Conservation (phyloP, 2,888 invertebrate genomes). For the Carpatolechia fugitivella region DNA sequence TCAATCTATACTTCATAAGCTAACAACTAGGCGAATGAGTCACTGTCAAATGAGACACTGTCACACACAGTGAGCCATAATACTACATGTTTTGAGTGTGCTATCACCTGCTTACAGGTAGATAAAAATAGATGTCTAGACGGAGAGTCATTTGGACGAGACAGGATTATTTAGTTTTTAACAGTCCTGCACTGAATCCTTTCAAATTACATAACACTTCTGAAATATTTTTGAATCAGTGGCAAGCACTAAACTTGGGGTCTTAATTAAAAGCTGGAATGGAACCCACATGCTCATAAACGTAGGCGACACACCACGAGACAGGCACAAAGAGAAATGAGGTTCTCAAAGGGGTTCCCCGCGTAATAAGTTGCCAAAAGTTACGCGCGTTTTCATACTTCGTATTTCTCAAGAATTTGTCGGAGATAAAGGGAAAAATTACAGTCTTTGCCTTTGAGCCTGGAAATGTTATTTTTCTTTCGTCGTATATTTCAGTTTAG, state of each 20-base stretch:
- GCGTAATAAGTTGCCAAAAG: conserved; percentile 4
- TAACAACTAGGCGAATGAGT: too few species aligned
- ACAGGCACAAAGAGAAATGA: conserved; percentile 10
- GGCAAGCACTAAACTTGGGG: conserved; percentile 27
- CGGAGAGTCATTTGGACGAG: too few species aligned
- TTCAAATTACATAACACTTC: background rate
- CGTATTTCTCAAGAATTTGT: conserved; percentile 7
- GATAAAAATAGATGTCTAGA: too few species aligned
- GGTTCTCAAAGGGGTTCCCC: background rate
- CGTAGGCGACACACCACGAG: conserved; percentile 1
- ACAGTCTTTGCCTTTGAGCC: background rate
- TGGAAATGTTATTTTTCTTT: background rate
- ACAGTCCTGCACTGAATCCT: too few species aligned
- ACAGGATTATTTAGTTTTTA: too few species aligned
- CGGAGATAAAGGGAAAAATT: background rate
- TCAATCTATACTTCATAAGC: too few species aligned
- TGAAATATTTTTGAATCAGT: background rate
- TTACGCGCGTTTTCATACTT: conserved; percentile 12
- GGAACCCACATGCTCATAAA: conserved; percentile 3
- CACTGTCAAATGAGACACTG: too few species aligned
- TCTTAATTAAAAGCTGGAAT: conserved; percentile 41
- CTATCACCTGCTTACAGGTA: too few species aligned
- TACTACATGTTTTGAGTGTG: too few species aligned
- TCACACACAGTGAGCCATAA: too few species aligned
- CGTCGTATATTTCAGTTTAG: background rate